A percentile compares a stretch with the other conserved stretches of the same genome.
Conservation (phyloP, 2,113 vertebrate genomes). For the Neoarius graeffei region DNA sequence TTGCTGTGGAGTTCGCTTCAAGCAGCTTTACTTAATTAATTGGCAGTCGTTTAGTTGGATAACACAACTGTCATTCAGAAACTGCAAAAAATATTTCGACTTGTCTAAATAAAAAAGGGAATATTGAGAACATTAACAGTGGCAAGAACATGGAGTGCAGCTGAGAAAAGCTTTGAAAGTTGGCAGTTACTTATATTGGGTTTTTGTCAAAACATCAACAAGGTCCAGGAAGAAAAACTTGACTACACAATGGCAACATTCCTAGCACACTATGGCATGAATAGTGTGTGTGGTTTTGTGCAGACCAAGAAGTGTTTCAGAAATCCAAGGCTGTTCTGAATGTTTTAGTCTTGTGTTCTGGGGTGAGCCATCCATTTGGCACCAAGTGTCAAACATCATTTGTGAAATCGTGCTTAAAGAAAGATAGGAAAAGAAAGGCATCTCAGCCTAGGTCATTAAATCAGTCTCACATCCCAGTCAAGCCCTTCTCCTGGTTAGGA, state of each 20-base stretch:
- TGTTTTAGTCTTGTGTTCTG: background rate
- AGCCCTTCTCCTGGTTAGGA: background rate
- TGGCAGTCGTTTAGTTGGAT: constrained; percentile 2
- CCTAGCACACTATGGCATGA: background rate
- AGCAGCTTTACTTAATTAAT: background rate
- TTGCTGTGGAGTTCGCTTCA: background rate
- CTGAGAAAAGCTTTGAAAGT: background rate
- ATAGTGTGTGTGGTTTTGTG: background rate
- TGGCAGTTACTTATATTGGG: background rate
- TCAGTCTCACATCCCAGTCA: background rate
- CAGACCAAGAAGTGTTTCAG: background rate
- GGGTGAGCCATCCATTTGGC: background rate
- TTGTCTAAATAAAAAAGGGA: background rate
- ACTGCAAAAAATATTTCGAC: background rate
- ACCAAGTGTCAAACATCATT: background rate
- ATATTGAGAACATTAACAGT: background rate
- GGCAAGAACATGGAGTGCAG: background rate
- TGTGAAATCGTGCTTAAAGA: background rate
- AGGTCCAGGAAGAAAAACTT: background rate
- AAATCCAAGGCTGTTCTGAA: background rate
- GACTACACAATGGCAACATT: background rate
- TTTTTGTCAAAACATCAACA: background rate
- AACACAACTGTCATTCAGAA: background rate
- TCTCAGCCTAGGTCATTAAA: background rate
- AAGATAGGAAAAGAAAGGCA: background rate